A percentile compares a stretch with the other conserved stretches of the same genome.
These are phyloP conservation scores for Philhelius pedissequus DNA, from an alignment of 2,888 invertebrate genomes.

Conservation along the genomic window DNA sequence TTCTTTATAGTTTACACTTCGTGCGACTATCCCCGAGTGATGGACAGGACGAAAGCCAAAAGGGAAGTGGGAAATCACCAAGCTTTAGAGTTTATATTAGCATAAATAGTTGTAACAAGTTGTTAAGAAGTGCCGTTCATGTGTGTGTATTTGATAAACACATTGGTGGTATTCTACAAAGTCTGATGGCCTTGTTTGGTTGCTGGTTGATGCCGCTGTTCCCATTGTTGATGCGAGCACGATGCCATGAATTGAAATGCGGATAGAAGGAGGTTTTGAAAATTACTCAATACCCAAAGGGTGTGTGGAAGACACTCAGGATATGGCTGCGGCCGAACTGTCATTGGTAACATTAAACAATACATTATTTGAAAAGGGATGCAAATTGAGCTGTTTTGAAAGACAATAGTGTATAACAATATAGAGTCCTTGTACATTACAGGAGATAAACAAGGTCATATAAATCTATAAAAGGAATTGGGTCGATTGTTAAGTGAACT, in stretches of 20 bases:
- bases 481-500: conserved; percentile 8
- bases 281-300: conserved; percentile 42
- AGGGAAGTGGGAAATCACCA: conserved; percentile 37
- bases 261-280: conserved; percentile 29
- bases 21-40: conserved; percentile 15
- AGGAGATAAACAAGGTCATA: neutral
- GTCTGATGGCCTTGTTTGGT: conserved; percentile 22
- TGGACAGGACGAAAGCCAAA: conserved; percentile 7
- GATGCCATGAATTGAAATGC: conserved; percentile 34
- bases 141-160: conserved; percentile 51
- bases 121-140: conserved; percentile 59
- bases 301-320: neutral
- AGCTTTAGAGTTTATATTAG: conserved; percentile 50
- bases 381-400: conserved; percentile 50
- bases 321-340: conserved; percentile 20
- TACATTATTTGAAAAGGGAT: conserved; percentile 32
- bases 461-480: neutral
- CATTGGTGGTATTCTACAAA: conserved; percentile 1
- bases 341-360: conserved; percentile 40
- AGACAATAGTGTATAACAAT: conserved; percentile 3
- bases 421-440: neutral
- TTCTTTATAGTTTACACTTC: neutral
- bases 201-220: too few species aligned
- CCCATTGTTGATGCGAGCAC: neutral
- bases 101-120: conserved; percentile 68